These are phyloP conservation scores for Troilus luridus DNA, from an alignment of 2,888 invertebrate species.

Conservation along the genomic window DNA sequence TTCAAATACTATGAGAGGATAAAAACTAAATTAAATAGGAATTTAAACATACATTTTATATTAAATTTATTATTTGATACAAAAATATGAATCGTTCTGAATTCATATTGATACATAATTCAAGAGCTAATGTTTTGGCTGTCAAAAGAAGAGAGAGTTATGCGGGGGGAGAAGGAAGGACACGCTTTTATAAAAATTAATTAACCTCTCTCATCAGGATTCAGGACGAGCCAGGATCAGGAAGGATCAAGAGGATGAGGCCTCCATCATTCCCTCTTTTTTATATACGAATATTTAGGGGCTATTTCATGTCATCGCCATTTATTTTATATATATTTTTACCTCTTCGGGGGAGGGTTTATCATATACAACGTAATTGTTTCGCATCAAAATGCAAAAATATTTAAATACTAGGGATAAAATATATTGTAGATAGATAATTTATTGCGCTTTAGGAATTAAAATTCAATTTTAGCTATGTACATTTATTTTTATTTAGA, in stretches of 20 bases:
- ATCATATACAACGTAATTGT: not conserved
- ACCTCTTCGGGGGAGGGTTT: not conserved
- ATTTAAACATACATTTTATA: not conserved
- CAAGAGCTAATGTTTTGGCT: constrained; percentile 28
- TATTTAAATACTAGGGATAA: not conserved
- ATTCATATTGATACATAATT: constrained; percentile 10
- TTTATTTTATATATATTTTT: constrained; percentile 36
- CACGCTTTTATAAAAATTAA: constrained; percentile 18
- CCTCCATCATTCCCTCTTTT: not conserved
- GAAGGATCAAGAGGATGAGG: not conserved
- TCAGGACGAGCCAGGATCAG: not conserved
- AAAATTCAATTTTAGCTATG: not conserved
- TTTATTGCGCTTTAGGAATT: not conserved
- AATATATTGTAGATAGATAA: not conserved
- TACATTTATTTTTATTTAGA: not conserved
- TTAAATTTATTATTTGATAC: not conserved
- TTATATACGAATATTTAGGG: constrained; percentile 25
- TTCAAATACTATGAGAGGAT: too few relatives aligned
- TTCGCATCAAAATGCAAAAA: constrained; percentile 28
- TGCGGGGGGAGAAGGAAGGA: not conserved
- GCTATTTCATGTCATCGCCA: constrained; percentile 30
- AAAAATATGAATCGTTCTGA: not conserved
- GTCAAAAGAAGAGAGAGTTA: not conserved
- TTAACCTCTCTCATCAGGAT: constrained; percentile 39
- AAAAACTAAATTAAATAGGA: too few relatives aligned